These are phyloP conservation scores for Melanophora roralis DNA, from an alignment of 2,888 invertebrate species.

Conservation along the genomic window DNA sequence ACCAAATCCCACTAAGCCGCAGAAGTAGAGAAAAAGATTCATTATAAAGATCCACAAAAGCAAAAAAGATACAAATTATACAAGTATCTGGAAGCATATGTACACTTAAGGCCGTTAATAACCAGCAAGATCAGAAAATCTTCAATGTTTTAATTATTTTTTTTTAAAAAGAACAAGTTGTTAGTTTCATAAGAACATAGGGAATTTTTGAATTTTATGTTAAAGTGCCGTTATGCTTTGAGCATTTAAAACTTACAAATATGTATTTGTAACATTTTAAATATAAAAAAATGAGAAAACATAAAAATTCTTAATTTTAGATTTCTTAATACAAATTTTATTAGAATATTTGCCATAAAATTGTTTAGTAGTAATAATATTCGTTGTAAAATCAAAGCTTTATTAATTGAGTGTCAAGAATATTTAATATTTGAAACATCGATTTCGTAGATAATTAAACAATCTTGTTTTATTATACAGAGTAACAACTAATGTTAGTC, in stretches of 20 bases:
- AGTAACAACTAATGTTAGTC: no score
- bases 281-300: neutral
- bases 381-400: no score
- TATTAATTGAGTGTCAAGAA: no score
- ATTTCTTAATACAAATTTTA: no score
- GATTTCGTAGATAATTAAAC: no score
- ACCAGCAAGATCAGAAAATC: neutral
- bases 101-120: conserved; percentile 1
- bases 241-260: neutral
- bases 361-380: no score
- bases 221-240: conserved; percentile 6
- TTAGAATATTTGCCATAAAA: no score
- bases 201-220: neutral
- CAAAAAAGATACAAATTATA: neutral
- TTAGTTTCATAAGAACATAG: neutral
- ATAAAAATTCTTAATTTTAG: neutral
- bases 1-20: neutral
- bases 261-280: neutral
- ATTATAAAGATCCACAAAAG: neutral
- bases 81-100: neutral
- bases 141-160: neutral
- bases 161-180: neutral
- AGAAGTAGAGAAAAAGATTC: neutral
- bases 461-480: no score
- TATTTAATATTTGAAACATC: no score